These are phyloP conservation scores for Ryuthela nishihirai DNA, from an alignment of 2,888 invertebrate species.

Conservation along the genomic window DNA sequence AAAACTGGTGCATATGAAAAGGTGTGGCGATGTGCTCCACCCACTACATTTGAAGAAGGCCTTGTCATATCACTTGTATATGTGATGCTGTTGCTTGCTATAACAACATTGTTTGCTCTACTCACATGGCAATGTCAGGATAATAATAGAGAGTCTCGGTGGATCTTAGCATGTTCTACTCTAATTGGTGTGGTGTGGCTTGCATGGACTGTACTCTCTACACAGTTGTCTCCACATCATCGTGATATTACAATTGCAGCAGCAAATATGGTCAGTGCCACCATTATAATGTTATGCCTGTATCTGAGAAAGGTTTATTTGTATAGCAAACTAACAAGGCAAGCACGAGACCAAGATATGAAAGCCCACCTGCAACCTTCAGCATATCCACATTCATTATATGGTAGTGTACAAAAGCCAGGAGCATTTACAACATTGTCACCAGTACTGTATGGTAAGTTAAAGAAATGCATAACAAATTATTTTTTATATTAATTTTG, in stretches of 20 bases:
- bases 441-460: slow-evolving; percentile 35
- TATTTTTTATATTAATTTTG: too few species aligned
- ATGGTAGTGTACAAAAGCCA: slow-evolving; percentile 34
- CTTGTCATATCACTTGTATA: slow-evolving; percentile 52
- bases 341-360: slow-evolving; percentile 37
- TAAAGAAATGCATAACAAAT: too few species aligned
- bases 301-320: slow-evolving; percentile 51
- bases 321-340: slow-evolving; percentile 38
- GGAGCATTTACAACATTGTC: slow-evolving; percentile 23
- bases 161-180: slow-evolving; percentile 51
- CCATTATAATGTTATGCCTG: slow-evolving; percentile 50
- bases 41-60: slow-evolving; percentile 50
- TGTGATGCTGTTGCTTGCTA: slow-evolving; percentile 51
- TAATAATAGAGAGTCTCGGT: slow-evolving; percentile 51
- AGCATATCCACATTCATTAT: slow-evolving; percentile 27
- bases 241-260: slow-evolving; percentile 51
- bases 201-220: slow-evolving; percentile 50
- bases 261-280: slow-evolving; percentile 51
- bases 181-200: slow-evolving; percentile 50
- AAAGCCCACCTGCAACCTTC: slow-evolving; percentile 35
- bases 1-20: slow-evolving; percentile 44
- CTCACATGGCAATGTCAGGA: slow-evolving; percentile 50
- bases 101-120: slow-evolving; percentile 50
- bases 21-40: slow-evolving; percentile 47
- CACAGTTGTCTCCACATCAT: slow-evolving; percentile 46